These are phyloP conservation scores for Mesochorus sp. DNA, from an alignment of 2,888 invertebrate genomes.

Conservation along the genomic window DNA sequence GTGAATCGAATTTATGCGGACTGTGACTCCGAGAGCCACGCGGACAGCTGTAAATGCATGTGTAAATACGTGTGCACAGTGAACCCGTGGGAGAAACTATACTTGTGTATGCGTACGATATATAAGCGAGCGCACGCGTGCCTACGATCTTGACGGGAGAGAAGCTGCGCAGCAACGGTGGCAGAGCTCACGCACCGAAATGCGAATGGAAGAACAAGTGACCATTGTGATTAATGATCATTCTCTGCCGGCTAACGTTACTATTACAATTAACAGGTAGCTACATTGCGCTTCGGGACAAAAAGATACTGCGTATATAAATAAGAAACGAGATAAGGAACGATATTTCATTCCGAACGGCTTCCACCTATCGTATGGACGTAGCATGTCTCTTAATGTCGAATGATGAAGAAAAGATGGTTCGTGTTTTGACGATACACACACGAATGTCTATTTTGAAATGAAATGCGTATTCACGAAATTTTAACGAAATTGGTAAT, in stretches of 20 bases:
- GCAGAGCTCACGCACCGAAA: neutral
- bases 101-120: no score
- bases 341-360: neutral
- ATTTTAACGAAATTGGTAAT: no score
- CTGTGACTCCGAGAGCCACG: neutral
- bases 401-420: neutral
- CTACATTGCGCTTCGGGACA: neutral
- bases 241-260: constrained; percentile 9
- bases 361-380: neutral
- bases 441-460: no score
- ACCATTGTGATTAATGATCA: constrained; percentile 34
- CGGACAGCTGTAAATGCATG: no score
- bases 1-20: neutral
- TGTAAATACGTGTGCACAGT: neutral
- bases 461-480: no score
- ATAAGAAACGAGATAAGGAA: neutral
- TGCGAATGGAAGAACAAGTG: neutral
- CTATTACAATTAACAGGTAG: constrained; percentile 1
- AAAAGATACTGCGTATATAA: neutral
- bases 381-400: no score
- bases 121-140: neutral
- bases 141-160: neutral
- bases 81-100: neutral
- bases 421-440: no score
- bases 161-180: neutral